These are phyloP conservation scores for Thaleichthys pacificus DNA, from an alignment of 2,797 vertebrate genomes.

Conservation along the genomic window DNA sequence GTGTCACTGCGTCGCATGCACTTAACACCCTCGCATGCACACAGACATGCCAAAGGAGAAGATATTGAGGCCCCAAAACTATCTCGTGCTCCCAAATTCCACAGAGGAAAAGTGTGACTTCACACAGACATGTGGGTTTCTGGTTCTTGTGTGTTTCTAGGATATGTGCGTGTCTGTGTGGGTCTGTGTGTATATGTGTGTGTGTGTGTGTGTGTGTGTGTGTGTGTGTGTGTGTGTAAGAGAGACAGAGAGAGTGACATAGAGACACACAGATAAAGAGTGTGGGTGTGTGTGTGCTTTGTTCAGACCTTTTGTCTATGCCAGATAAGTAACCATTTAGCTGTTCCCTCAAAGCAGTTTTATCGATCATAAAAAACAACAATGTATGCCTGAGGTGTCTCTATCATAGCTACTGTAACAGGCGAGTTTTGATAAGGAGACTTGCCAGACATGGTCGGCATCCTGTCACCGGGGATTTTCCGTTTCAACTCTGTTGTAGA, in stretches of 20 bases:
- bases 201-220: not conserved
- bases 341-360: not conserved
- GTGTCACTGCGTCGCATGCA: not conserved
- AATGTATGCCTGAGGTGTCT: not conserved
- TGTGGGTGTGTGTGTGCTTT: too few species aligned
- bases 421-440: not conserved
- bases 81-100: conserved; percentile 1
- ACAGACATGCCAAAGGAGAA: not conserved
- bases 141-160: not conserved
- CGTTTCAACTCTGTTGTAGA: too few species aligned
- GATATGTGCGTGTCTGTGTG: not conserved
- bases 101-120: not conserved
- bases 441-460: not conserved
- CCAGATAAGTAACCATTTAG: too few species aligned
- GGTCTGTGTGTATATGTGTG: not conserved
- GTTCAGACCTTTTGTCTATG: too few species aligned
- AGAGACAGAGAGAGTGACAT: not conserved
- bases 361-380: not conserved
- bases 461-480: too few species aligned
- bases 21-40: conserved; percentile 4
- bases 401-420: not conserved
- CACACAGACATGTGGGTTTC: not conserved
- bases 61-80: not conserved
- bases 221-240: not conserved
- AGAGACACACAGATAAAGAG: too few species aligned